Percentiles rank a stretch among this genome's conserved stretches.
These are phyloP conservation scores for Lepidocyrtinus sp. DNA, from an alignment of 2,888 invertebrate species.

Conservation along the genomic window DNA sequence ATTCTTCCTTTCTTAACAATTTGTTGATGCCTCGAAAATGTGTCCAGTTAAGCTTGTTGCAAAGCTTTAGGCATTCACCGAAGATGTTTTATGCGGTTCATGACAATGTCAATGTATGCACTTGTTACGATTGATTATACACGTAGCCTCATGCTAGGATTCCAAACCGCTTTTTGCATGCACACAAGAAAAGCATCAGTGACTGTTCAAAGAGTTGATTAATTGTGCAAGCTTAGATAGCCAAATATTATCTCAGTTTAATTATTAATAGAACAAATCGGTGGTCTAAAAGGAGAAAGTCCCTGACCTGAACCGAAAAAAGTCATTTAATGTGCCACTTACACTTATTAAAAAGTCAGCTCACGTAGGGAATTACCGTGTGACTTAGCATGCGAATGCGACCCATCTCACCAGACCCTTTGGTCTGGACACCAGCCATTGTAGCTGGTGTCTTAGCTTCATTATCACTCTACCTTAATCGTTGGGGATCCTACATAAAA, in stretches of 20 bases:
- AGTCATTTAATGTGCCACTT: neutral
- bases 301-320: neutral
- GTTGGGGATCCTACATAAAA: slow-evolving; percentile 62
- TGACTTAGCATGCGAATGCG: slow-evolving; percentile 28
- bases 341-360: neutral
- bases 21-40: neutral
- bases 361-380: neutral
- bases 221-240: too few species aligned
- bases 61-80: too few species aligned
- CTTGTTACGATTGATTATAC: neutral
- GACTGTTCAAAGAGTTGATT: too few species aligned
- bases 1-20: neutral
- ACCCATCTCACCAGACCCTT: slow-evolving; percentile 30
- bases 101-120: neutral
- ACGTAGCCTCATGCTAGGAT: neutral
- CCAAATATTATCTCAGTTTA: neutral
- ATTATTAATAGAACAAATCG: neutral
- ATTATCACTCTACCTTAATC: slow-evolving; percentile 52
- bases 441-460: slow-evolving; percentile 60
- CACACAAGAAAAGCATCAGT: too few species aligned
- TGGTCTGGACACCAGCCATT: slow-evolving; percentile 56
- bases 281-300: neutral
- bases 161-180: neutral
- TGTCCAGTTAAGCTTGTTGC: neutral
- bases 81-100: neutral